These are phyloP conservation scores for Helobdella robusta DNA, from an alignment of 2,888 invertebrate species.

Conservation along the genomic window DNA sequence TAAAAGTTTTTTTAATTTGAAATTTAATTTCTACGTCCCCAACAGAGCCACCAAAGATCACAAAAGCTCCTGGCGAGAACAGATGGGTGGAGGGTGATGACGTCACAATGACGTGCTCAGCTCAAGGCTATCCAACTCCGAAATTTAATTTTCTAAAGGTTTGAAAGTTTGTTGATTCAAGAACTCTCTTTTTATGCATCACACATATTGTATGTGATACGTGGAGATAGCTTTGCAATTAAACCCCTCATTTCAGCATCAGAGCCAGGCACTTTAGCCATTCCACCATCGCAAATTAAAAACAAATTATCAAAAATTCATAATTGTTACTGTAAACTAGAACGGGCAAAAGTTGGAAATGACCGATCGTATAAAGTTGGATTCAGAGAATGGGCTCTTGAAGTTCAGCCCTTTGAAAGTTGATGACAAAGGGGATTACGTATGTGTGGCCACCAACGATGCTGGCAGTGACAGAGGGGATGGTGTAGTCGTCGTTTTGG, in stretches of 20 bases:
- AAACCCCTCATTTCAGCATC: too few species aligned
- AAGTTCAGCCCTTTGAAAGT: constrained; percentile 28
- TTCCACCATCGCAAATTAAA: too few species aligned
- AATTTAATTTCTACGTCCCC: neutral
- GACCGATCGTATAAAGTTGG: constrained; percentile 27
- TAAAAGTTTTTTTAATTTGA: neutral
- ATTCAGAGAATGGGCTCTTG: constrained; percentile 23
- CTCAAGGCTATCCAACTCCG: constrained; percentile 30
- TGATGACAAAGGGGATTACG: constrained; percentile 29
- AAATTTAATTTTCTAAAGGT: constrained; percentile 33
- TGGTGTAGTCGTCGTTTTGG: constrained; percentile 29
- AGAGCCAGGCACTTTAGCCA: too few species aligned
- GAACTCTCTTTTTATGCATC: neutral
- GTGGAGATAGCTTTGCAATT: neutral
- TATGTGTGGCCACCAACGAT: constrained; percentile 28
- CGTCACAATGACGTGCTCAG: constrained; percentile 28
- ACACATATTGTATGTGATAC: neutral
- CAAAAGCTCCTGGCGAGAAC: constrained; percentile 17
- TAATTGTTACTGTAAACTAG: neutral
- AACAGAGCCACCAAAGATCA: constrained; percentile 33
- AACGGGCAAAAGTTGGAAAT: constrained; percentile 1
- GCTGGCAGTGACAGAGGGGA: constrained; percentile 19
- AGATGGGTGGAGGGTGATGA: constrained; percentile 31
- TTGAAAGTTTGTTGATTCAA: neutral
- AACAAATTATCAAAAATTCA: too few species aligned